Conservation (phyloP, 2,888 invertebrate species). For the Steinernema carpocapsae region DNA sequence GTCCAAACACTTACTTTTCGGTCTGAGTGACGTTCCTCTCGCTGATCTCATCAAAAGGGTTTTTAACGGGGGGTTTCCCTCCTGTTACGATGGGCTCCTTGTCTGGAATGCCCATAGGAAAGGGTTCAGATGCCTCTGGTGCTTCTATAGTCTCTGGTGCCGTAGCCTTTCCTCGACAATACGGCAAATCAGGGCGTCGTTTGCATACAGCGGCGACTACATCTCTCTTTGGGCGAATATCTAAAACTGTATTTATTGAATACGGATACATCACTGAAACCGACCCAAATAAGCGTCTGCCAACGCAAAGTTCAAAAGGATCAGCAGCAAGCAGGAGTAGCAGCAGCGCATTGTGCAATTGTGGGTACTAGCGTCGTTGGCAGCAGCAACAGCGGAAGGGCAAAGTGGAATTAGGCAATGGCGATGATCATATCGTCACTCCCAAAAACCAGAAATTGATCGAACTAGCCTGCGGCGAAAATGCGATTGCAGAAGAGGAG, state of each 20-base stretch:
- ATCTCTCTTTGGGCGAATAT: slow-evolving; percentile 9
- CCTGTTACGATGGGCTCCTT: neutral
- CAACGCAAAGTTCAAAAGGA: slow-evolving; percentile 1
- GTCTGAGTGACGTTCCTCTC: slow-evolving; percentile 1
- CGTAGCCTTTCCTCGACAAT: neutral
- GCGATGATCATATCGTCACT: slow-evolving; percentile 23
- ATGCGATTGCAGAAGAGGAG: neutral
- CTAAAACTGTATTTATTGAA: neutral
- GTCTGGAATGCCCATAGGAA: slow-evolving; percentile 19
- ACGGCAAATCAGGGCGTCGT: slow-evolving; percentile 21
- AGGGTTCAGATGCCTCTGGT: neutral
- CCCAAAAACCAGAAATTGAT: slow-evolving; percentile 31
- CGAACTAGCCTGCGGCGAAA: slow-evolving; percentile 29
- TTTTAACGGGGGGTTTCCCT: slow-evolving; percentile 2
- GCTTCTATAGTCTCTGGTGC: neutral
- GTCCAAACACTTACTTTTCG: neutral
- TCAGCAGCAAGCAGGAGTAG: neutral
- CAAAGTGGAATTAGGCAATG: slow-evolving; percentile 31
- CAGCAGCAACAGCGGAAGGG: too few relatives aligned
- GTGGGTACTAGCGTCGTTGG: neutral
- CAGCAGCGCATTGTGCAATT: slow-evolving; percentile 23
- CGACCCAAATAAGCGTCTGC: neutral
- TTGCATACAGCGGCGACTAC: slow-evolving; percentile 13
- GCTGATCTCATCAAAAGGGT: slow-evolving; percentile 19
- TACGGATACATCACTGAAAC: neutral